Evolutionary conservation across 2,113 vertebrate genomes (phyloP), one percentile per base, ranked within the genome.

Genomic region (Psammodynastes pulverulentus): DNA sequence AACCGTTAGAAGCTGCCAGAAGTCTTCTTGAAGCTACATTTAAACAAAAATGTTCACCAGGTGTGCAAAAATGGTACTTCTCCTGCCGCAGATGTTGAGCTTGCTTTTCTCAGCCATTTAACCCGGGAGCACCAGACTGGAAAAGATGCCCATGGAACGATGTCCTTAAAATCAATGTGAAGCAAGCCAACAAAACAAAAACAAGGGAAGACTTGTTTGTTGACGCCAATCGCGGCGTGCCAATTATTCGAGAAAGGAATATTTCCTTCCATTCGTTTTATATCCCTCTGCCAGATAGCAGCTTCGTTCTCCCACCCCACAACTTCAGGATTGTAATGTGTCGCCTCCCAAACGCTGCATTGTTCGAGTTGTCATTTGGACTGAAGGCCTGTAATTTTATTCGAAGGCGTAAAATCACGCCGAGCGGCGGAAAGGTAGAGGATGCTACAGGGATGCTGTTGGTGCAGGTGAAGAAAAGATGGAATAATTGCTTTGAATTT

Each of bases 361-460:
- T 97, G 91, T 97, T 98, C 95, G 92, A 85, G 46, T 94, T 97
- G 94, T 96, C 97, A 96, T 93, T 3, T 0, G 1, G 84, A 95
- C 96, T 93, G 93, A 96, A 92, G 95, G 95, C 86, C 90, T 93
- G 91, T 96, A 92, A 95, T 97, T 97, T 97, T 94, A 92, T 91
- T 90, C 72, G 34, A 56, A 87, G 93, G 87, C 84, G 92, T 88
- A 89, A 95, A 17, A 93, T 58, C 72, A 79, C 2, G 7, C 34
- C 7, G 21, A 3, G 93, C 91, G 53, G 53, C 93, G 62, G 90
- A 89, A 94, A 86, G 79, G 49, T 29, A 45, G 72, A 15, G 34
- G 93, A 93, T 58, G 94, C n/a, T 90, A 92, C 89, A 86, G 72
- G 17, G 52, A 2, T 9, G 51, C 21, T 86, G 43, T 6, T 34